Evolutionary conservation across 2,797 vertebrate species (phyloP), one percentile per base, ranked within the genome.

Genomic region (Melanogrammus aeglefinus): DNA sequence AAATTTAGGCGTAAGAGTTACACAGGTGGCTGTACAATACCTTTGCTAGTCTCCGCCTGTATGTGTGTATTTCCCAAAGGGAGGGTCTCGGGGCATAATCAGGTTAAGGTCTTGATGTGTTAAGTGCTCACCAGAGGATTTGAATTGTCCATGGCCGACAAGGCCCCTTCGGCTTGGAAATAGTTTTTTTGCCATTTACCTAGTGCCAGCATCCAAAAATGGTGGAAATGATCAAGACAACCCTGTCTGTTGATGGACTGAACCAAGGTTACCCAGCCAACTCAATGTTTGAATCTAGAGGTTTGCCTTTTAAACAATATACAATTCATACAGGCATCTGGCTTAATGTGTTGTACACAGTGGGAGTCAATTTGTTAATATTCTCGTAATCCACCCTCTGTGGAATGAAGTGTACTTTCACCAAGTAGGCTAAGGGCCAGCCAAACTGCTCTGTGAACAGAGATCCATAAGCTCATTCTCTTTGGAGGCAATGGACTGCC

Each of bases 281-380:
- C 47, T 51, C 18, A 51, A 21, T 21, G 12, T 14, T 51, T 21
- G 14, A 51, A 51, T 51, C 12, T 18, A n/a, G n/a, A 29, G 27
- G 63, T 69, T 69, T 18, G 29, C 63, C 63, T 69, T 69, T 69
- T 69, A 63, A 18, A 63, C n/a, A 24, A 63, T 63, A 7, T 63
- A 9, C 57, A n/a, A 63, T 21, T 57, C 51, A 57, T 63, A 63
- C 57, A 24, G 57, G 10, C 57, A 63, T 18, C 57, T 63, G 69
- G 69, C 69, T 71, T 71, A 31, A 4, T 33, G 66, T 29, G 2
- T 51, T 29, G 2, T 51, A 70, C 75, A 76, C 47, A 81, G 81
- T 81, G 72, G 75, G 63, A 78, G 71, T 13, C 7, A 41, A 51
- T 80, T 80, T 77, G 73, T 83, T 38, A 63, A 76, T 33, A 57